phyloP scores from a whole-genome alignment of 2,888 invertebrate genomes.

The Ariolimax columbianus region DNA sequence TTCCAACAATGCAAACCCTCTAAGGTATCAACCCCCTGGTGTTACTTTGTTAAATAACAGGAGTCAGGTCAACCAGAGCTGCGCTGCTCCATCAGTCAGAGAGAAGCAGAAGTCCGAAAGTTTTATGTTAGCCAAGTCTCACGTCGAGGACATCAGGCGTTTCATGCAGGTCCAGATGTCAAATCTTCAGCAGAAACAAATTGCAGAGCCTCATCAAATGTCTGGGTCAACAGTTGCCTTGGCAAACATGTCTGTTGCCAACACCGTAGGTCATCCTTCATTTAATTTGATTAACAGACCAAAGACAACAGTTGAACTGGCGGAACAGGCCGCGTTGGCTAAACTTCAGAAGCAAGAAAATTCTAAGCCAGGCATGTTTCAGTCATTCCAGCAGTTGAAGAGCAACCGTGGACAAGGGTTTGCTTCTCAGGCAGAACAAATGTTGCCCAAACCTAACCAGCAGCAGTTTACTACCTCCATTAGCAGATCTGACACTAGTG shows the following conservation, averaged over 20 bases:
- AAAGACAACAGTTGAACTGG: slow-evolving; percentile 45
- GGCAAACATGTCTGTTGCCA: neutral
- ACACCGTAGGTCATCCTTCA: neutral
- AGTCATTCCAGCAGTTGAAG: slow-evolving; percentile 2
- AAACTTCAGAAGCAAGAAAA: slow-evolving; percentile 33
- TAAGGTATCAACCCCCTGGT: neutral
- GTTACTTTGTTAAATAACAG: neutral
- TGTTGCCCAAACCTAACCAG: neutral
- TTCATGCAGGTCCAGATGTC: slow-evolving; percentile 51
- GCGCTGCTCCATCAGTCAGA: neutral
- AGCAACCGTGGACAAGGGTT: neutral
- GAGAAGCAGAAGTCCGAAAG: slow-evolving; percentile 30
- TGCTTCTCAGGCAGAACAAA: neutral
- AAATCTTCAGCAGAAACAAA: slow-evolving; percentile 36
- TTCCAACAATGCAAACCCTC: neutral
- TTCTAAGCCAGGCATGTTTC: slow-evolving; percentile 9
- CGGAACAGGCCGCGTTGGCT: slow-evolving; percentile 36
- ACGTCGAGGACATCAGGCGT: slow-evolving; percentile 28
- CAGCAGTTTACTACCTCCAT: neutral
- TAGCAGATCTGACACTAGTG: neutral
- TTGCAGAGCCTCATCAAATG: slow-evolving; percentile 39
- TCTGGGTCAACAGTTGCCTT: slow-evolving; percentile 46
- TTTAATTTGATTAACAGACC: slow-evolving; percentile 4
- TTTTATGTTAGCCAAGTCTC: slow-evolving; percentile 27
- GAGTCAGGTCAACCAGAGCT: neutral